Evolutionary conservation across 2,797 vertebrate species (phyloP).

Genomic region (Ctenosaura bakeri): DNA sequence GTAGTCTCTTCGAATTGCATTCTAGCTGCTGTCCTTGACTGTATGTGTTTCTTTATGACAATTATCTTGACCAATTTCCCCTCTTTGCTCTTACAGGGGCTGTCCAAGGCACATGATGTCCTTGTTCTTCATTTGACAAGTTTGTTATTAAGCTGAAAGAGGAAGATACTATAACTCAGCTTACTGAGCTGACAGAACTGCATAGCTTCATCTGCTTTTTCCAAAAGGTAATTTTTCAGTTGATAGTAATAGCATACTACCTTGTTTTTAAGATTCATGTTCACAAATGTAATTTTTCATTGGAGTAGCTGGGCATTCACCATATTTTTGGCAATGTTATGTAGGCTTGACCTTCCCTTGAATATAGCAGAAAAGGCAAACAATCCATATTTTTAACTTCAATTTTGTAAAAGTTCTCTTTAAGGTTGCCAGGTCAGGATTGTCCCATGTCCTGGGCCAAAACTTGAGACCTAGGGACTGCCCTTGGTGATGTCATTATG

Average conservation of each 20-base stretch:
- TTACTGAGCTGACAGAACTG: conserved; percentile 1
- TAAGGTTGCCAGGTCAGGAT: not conserved
- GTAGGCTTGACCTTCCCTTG: conserved; percentile 65
- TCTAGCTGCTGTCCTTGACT: not conserved
- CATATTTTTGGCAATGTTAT: conserved; percentile 59
- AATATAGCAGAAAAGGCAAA: not conserved
- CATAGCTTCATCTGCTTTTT: conserved; percentile 1
- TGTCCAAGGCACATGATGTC: not conserved
- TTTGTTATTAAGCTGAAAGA: not conserved
- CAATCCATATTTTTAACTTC: not conserved
- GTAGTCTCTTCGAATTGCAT: not conserved
- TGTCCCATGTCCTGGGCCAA: not conserved
- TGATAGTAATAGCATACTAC: conserved; percentile 23
- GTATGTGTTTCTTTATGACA: not conserved
- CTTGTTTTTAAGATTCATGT: conserved; percentile 52
- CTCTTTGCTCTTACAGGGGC: not conserved
- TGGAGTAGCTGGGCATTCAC: conserved; percentile 66
- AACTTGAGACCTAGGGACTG: no score
- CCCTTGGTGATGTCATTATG: no score
- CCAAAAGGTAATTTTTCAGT: conserved; percentile 49
- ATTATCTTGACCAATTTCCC: not conserved
- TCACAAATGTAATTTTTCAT: conserved; percentile 65
- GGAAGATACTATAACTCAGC: conserved; percentile 9
- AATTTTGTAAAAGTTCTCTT: not conserved
- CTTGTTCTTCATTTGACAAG: not conserved